Evolutionary conservation across 2,888 invertebrate genomes (phyloP).

Genomic region (Ophion ventricosus): DNA sequence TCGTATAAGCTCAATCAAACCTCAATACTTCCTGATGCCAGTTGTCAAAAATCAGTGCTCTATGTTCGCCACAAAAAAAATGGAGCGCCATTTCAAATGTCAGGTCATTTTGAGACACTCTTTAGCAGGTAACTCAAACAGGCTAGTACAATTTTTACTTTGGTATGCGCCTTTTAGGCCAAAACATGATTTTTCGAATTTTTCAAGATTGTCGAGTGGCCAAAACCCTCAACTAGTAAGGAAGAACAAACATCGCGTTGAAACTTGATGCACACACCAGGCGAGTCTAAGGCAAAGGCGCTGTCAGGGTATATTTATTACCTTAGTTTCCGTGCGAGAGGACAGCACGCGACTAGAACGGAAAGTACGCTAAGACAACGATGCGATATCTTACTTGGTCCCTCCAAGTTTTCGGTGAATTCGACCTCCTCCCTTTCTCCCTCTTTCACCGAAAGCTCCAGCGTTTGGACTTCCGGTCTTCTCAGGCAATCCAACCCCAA

Average conservation of each 20-base stretch:
- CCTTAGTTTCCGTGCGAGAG: slow-evolving; percentile 64
- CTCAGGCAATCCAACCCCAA: slow-evolving; percentile 14
- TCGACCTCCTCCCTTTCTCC: slow-evolving; percentile 33
- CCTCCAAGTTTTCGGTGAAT: slow-evolving; percentile 31
- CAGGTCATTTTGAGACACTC: no score
- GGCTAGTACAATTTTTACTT: no score
- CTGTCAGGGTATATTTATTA: slow-evolving; percentile 66
- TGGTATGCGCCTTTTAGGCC: no score
- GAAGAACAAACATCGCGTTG: slow-evolving; percentile 51
- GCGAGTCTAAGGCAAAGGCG: slow-evolving; percentile 27
- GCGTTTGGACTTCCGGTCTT: slow-evolving; percentile 44
- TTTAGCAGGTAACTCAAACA: no score
- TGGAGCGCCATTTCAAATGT: no score
- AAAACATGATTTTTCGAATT: no score
- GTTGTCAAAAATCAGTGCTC: no score
- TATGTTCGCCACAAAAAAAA: no score
- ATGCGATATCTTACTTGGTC: slow-evolving; percentile 34
- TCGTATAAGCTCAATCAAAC: no score
- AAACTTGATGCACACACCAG: slow-evolving; percentile 42
- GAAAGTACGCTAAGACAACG: slow-evolving; percentile 17
- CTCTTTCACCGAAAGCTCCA: slow-evolving; percentile 14
- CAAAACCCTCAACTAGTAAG: slow-evolving; percentile 22
- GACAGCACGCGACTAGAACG: slow-evolving; percentile 33
- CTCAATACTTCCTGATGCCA: no score
- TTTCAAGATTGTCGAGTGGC: slow-evolving; percentile 22